phyloP scores from a whole-genome alignment of 1,140 invertebrate species.

The Drosophila kikkawai region DNA sequence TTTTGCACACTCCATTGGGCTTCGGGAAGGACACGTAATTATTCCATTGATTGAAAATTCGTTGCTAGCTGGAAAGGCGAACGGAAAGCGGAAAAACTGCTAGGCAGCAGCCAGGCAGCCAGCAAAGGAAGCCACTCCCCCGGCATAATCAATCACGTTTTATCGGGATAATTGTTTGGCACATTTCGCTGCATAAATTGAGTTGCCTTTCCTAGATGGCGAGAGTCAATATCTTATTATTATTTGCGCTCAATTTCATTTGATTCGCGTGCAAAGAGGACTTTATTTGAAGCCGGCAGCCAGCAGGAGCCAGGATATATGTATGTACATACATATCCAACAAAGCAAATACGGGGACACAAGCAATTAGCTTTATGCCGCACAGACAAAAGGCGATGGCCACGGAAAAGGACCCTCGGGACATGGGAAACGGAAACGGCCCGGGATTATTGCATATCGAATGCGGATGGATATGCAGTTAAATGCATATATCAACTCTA shows the following conservation, averaged over 20 bases:
- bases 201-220: conserved; percentile 32
- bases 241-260: conserved; percentile 70
- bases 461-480: conserved; percentile 24
- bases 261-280: conserved; percentile 30
- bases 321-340: neutral
- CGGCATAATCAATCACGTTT: conserved; percentile 71
- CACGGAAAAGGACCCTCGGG: conserved; percentile 18
- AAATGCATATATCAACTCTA: conserved; percentile 15
- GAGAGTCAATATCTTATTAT: conserved; percentile 64
- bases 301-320: neutral
- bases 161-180: conserved; percentile 72
- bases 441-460: conserved; percentile 33
- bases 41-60: conserved; percentile 71
- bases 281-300: conserved; percentile 15
- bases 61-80: conserved; percentile 18
- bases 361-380: conserved; percentile 39
- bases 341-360: conserved; percentile 22
- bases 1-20: conserved; percentile 65
- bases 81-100: conserved; percentile 30
- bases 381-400: conserved; percentile 28
- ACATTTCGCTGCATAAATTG: conserved; percentile 58
- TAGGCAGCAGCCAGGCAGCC: neutral
- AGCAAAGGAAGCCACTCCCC: conserved; percentile 1
- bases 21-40: conserved; percentile 65
- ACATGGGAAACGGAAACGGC: neutral